These are phyloP conservation scores for Sebastes hopkinsi DNA, from an alignment of 2,797 vertebrate genomes.

Conservation along the genomic window DNA sequence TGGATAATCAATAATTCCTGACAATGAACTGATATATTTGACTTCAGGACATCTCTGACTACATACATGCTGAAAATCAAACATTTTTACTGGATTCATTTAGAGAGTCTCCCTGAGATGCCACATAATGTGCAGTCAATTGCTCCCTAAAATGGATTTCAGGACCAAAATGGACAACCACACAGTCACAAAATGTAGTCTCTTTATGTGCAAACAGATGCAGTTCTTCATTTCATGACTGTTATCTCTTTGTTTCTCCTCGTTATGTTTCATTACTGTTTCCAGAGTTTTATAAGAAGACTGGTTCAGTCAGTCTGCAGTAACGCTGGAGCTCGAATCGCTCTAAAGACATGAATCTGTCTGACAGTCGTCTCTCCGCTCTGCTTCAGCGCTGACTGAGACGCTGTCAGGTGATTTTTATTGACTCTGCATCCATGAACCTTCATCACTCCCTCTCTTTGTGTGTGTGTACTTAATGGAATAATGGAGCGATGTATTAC, in stretches of 20 bases:
- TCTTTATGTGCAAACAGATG: not conserved
- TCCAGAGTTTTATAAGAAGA: not conserved
- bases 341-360: slow-evolving; percentile 27
- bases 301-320: not conserved
- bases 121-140: not conserved
- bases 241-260: slow-evolving; percentile 5
- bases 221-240: not conserved
- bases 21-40: too few species aligned
- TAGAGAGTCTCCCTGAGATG: too few species aligned
- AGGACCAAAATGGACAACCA: not conserved
- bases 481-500: slow-evolving; percentile 38
- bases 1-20: too few species aligned
- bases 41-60: too few species aligned
- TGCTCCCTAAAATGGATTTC: not conserved
- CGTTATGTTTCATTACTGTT: not conserved
- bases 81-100: too few species aligned
- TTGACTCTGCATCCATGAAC: not conserved
- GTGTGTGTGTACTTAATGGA: slow-evolving; percentile 46
- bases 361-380: not conserved
- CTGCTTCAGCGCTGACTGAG: not conserved
- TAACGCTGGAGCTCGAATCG: not conserved
- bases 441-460: slow-evolving; percentile 1
- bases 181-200: not conserved
- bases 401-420: slow-evolving; percentile 6
- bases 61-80: too few species aligned